Evolutionary conservation across 2,888 invertebrate genomes (phyloP).

Genomic region (Temnothorax ravouxi): DNA sequence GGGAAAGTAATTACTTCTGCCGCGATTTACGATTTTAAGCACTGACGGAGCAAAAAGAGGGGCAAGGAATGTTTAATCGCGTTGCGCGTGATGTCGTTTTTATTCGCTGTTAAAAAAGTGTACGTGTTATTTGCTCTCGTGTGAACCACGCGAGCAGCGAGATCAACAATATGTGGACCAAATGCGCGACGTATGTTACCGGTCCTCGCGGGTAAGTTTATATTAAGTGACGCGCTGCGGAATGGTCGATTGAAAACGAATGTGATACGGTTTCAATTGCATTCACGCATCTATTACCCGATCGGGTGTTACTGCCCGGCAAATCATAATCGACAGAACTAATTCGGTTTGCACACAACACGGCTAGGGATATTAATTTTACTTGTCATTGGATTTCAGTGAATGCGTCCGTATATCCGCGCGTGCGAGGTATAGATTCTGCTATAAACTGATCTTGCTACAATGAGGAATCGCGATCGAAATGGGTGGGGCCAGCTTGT

Average conservation of each 20-base stretch:
- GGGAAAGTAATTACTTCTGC: slow-evolving; percentile 42
- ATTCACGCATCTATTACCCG: slow-evolving; percentile 42
- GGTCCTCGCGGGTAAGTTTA: slow-evolving; percentile 35
- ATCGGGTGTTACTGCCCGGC: slow-evolving; percentile 22
- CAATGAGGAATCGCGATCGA: background rate
- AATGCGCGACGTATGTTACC: slow-evolving; percentile 21
- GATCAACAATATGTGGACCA: slow-evolving; percentile 13
- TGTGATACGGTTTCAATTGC: slow-evolving; percentile 57
- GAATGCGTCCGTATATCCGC: slow-evolving; percentile 3
- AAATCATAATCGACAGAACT: slow-evolving; percentile 58
- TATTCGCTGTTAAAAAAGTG: slow-evolving; percentile 29
- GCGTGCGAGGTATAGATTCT: background rate
- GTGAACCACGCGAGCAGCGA: slow-evolving; percentile 3
- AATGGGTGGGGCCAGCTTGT: too few relatives aligned
- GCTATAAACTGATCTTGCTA: slow-evolving; percentile 23
- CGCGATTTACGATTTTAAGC: slow-evolving; percentile 43
- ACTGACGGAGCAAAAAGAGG: slow-evolving; percentile 12
- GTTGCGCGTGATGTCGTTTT: slow-evolving; percentile 7
- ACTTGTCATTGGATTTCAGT: slow-evolving; percentile 60
- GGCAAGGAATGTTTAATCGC: slow-evolving; percentile 30
- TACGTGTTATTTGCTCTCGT: slow-evolving; percentile 36
- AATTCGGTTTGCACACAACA: slow-evolving; percentile 51
- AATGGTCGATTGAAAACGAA: slow-evolving; percentile 52
- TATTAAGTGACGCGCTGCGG: slow-evolving; percentile 36
- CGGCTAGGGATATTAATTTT: slow-evolving; percentile 61